Percentiles rank a stretch among this genome's conserved stretches.
These are phyloP conservation scores for Cariama cristata DNA, from an alignment of 2,113 vertebrate genomes.

Conservation along the genomic window DNA sequence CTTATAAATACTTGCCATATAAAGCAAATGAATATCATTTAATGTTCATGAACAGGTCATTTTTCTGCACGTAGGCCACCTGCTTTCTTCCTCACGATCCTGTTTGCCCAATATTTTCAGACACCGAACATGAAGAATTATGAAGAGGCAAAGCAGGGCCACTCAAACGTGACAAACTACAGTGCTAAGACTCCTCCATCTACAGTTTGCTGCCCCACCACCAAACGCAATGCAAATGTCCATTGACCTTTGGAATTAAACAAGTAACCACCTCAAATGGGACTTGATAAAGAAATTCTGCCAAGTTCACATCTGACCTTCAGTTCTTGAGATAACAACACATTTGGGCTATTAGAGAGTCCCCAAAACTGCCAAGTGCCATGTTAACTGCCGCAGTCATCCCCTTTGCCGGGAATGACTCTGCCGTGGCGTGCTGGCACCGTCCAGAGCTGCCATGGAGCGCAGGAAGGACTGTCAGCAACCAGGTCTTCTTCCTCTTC, in stretches of 20 bases:
- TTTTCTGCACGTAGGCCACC: background rate
- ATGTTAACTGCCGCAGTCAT: accelerated
- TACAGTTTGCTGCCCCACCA: background rate
- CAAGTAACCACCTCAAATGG: background rate
- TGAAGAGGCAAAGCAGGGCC: background rate
- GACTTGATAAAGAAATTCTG: background rate
- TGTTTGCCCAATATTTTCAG: background rate
- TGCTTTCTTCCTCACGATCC: background rate
- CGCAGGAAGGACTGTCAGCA: background rate
- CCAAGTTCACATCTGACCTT: background rate
- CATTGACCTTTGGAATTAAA: background rate
- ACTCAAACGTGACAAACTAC: background rate
- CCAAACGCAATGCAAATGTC: accelerated
- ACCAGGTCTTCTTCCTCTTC: background rate
- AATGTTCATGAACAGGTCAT: accelerated
- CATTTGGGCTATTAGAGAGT: background rate
- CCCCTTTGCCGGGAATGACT: accelerated
- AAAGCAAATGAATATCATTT: background rate
- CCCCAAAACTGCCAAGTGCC: background rate
- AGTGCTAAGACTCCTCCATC: background rate
- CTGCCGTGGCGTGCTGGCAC: accelerated
- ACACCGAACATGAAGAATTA: background rate
- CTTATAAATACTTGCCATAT: background rate
- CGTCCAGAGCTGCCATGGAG: background rate
- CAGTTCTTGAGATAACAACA: background rate